Base-by-base conservation (phyloP, 30 jellyfish, hydroid and myxozoan species). In the Aurelia coerulea region DNA sequence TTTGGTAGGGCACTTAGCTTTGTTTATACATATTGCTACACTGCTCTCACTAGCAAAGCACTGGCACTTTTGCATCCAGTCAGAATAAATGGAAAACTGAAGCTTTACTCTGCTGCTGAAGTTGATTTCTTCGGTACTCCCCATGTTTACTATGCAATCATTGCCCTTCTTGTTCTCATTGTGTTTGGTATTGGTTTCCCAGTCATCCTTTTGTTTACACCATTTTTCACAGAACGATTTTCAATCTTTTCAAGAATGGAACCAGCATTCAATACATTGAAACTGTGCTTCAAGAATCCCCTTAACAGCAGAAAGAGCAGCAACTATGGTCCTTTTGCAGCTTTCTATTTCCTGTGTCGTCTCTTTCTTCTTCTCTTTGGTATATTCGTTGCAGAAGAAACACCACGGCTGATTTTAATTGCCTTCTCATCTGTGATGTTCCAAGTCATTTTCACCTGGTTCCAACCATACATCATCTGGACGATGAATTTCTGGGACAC, bases 1-100 rank as follows among this genome's bases (percentile, higher is more conserved):
- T 94, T 88, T 88, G 98, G 98, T 10, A 68, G 98, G 50, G 97
- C 98, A 10, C 76, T 94, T 17, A 88, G 97, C 70, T 94, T 94
- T 83, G 98, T 94, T 16, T 81, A 77, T 33, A 97, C 92, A 3
- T 80, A 74, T 37, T 83, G 89, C 41, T 94, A 88, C 83, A 74
- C 97, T n/a, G 85, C 95, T 13, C 65, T 87, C 46, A 88, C 97
- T n/a, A 84, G 96, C 76, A 97, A 83, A 49, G 87, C 98, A 29
- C 46, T 94, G 64, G 68, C 76, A 19, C 78, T 94, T 62, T 85
- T 94, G 66, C 93, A 84, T 39, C 94, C 95, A 10, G 89, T 89
- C 6, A 70, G 68, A 35, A 94, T 94, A 49, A 73, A 84, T 74
- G 85, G 65, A 73, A 46, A 53, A 19, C 60, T 68, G 71, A 60